phyloP scores from a whole-genome alignment of 2,113 vertebrate genomes.

The Pelecanoides urinatrix region DNA sequence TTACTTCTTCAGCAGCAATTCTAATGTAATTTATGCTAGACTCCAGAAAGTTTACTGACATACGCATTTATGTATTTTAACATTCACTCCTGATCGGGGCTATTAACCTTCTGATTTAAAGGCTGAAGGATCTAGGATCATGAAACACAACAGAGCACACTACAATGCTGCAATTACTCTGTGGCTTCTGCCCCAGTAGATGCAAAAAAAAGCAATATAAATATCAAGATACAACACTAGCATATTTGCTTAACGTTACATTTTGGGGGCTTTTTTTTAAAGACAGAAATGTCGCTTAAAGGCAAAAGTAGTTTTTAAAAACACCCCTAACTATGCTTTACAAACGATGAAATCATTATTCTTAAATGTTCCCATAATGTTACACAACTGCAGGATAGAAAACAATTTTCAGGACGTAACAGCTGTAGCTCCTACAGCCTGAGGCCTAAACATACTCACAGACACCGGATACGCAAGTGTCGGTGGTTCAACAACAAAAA shows the following conservation, averaged over 20 bases:
- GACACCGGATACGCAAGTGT: neutral
- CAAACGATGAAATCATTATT: neutral
- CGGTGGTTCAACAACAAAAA: neutral
- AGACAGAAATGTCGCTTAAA: neutral
- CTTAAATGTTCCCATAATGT: neutral
- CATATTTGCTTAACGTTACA: neutral
- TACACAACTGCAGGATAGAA: neutral
- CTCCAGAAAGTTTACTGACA: neutral
- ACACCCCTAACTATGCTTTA: neutral
- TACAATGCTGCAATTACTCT: neutral
- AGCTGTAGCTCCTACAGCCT: neutral
- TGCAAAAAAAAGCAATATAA: neutral
- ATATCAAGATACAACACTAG: neutral
- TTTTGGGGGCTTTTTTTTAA: neutral
- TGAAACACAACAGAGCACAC: neutral
- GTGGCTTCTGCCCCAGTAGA: neutral
- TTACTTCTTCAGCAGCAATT: neutral
- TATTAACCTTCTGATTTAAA: neutral
- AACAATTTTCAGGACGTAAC: neutral
- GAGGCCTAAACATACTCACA: neutral
- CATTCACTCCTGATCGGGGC: neutral
- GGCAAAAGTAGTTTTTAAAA: neutral
- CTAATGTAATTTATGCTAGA: neutral
- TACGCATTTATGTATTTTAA: neutral
- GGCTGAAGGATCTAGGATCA: neutral